Evolutionary conservation across 2,113 vertebrate genomes (phyloP), one percentile per base, ranked within the genome.

Genomic region (Myotis davidii): DNA sequence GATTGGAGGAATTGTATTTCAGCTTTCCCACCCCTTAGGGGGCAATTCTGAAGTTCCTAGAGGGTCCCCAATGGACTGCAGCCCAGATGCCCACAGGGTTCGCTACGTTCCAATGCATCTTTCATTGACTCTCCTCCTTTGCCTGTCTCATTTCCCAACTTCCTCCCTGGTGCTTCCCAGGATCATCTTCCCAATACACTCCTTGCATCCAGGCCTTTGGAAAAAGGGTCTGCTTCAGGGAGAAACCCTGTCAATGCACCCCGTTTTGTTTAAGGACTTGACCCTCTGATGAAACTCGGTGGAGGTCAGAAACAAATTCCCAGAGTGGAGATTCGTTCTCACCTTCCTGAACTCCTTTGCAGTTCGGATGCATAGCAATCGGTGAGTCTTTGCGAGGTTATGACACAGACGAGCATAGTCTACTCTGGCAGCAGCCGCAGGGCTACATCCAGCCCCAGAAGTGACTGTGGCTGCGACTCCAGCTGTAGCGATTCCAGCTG

Each of bases 401-500:
- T 8, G 6, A 42, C 17, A 91, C 72, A 67, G 39, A 65, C 27
- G 37, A 42, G 11, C 12, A 37, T 4, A 14, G 34, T 27, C 67
- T 34, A 2, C 32, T 45, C 25, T 3, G 42, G 52, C 39, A 9
- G 20, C 39, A 0, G 12, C 0, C 17, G 2, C 54, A 27, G 23
- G 25, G 14, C 56, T 37, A 16, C 21, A 52, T 8, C 54, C 4
- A 0, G 77, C 73, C 79, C 72, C 72, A 67, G 65, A 84, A 65
- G 70, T 2, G 20, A 21, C 5, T 1, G 39, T 1, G 5, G 9
- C 25, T 0, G 25, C 2, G 32, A 25, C 25, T 9, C 14, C 16
- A n/a, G 14, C 7, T 0, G 17, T 67, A 34, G 29, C 0, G 27
- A 25, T n/a, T 9, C 18, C 16, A 37, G 17, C 5, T 0, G 17